These are phyloP conservation scores for Tachina lurida DNA, from an alignment of 2,888 invertebrate genomes.

Conservation along the genomic window DNA sequence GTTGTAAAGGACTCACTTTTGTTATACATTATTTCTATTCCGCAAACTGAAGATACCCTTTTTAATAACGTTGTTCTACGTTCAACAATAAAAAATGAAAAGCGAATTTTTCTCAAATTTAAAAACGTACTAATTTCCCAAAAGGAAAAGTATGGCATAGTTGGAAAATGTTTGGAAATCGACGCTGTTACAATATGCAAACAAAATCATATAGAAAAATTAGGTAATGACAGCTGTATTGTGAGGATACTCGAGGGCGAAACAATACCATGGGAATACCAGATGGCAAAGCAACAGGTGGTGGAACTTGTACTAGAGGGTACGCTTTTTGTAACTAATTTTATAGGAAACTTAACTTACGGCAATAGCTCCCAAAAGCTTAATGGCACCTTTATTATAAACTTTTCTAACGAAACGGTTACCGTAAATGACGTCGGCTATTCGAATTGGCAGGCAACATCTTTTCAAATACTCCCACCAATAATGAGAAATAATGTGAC, in stretches of 20 bases:
- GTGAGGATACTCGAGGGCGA: conserved; percentile 58
- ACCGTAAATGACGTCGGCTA: no score
- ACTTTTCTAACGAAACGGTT: no score
- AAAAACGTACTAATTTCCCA: conserved; percentile 3
- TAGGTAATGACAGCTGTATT: background rate
- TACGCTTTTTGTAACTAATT: conserved; percentile 63
- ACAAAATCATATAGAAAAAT: conserved; percentile 22
- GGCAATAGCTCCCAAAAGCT: conserved; percentile 45
- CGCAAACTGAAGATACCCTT: conserved; percentile 15
- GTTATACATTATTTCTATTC: conserved; percentile 17
- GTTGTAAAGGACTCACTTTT: conserved; percentile 23
- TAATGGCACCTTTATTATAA: conserved; percentile 59
- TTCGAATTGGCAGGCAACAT: no score
- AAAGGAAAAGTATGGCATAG: conserved; percentile 22
- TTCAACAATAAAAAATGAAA: conserved; percentile 13
- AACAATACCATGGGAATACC: conserved; percentile 41
- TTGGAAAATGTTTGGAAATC: conserved; percentile 19
- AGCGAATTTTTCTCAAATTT: conserved; percentile 8
- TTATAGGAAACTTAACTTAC: conserved; percentile 34
- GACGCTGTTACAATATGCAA: conserved; percentile 24
- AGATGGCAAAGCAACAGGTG: conserved; percentile 48
- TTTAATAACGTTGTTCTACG: conserved; percentile 21
- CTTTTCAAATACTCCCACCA: no score
- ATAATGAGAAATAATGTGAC: no score
- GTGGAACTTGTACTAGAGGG: conserved; percentile 61